Conservation (phyloP, 2,888 invertebrate species). For the Empis stercorea region DNA sequence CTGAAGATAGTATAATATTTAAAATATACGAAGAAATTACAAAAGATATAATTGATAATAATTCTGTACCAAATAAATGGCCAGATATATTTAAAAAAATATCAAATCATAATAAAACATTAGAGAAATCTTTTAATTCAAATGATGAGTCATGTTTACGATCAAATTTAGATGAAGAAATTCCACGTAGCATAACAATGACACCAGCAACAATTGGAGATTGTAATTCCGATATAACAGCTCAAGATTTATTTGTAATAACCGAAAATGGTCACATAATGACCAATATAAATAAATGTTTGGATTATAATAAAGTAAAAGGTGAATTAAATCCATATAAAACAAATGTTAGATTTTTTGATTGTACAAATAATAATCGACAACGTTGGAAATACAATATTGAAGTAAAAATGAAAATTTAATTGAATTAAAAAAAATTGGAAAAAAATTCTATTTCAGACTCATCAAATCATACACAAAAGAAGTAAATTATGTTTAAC, state of each 20-base stretch:
- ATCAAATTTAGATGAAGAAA: conserved; percentile 16
- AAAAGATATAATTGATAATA: conserved; percentile 12
- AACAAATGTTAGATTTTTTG: conserved; percentile 28
- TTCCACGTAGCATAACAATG: conserved; percentile 9
- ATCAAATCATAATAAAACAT: conserved; percentile 19
- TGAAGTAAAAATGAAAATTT: conserved; percentile 20
- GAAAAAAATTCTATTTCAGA: conserved; percentile 20
- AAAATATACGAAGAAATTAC: conserved; percentile 26
- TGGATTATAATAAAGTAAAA: conserved; percentile 47
- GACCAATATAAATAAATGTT: conserved; percentile 78
- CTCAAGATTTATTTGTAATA: conserved; percentile 56
- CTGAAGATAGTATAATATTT: conserved; percentile 24
- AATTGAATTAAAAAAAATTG: conserved; percentile 12
- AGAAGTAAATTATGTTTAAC: conserved; percentile 29
- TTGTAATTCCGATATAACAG: conserved; percentile 24
- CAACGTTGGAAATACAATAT: conserved; percentile 33
- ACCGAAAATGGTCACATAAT: conserved; percentile 53
- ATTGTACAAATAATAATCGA: conserved; percentile 23
- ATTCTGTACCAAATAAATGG: conserved; percentile 24
- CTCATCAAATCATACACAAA: conserved; percentile 30
- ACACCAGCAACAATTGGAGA: conserved; percentile 27
- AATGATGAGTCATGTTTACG: conserved; percentile 29
- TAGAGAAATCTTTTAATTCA: conserved; percentile 24
- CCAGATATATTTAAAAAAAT: conserved; percentile 25
- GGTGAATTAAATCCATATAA: conserved; percentile 16